These are phyloP conservation scores for Eulemur mongoz DNA, from an alignment of 2,797 vertebrate species.

Conservation along the genomic window DNA sequence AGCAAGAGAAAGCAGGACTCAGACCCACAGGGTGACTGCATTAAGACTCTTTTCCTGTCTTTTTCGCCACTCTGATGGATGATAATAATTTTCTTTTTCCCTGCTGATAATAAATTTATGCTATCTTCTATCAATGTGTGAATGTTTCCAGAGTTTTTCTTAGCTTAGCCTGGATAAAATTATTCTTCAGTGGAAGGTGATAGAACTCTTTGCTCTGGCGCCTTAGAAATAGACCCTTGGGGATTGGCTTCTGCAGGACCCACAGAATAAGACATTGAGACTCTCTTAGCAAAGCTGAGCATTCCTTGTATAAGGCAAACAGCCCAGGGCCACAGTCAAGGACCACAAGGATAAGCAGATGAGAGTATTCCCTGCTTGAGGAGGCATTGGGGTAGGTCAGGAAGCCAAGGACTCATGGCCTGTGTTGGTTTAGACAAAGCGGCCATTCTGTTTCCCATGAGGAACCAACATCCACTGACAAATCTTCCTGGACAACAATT, in stretches of 20 bases:
- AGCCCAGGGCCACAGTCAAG: background rate
- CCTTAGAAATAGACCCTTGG: background rate
- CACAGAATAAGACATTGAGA: background rate
- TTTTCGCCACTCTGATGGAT: slow-evolving; percentile 46
- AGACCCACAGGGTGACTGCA: background rate
- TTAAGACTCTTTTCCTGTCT: slow-evolving; percentile 15
- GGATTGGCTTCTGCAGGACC: background rate
- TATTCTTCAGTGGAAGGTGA: background rate
- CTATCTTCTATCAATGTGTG: slow-evolving; percentile 9
- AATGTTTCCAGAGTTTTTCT: slow-evolving; percentile 37
- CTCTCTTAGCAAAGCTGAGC: background rate
- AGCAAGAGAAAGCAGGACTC: background rate
- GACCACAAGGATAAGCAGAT: background rate
- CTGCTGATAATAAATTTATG: slow-evolving; percentile 64
- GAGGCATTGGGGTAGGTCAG: background rate
- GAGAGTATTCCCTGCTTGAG: background rate
- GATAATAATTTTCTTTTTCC: slow-evolving; percentile 65
- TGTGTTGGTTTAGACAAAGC: accelerated
- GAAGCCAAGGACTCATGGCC: background rate
- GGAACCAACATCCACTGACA: background rate
- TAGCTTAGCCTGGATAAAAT: slow-evolving; percentile 44
- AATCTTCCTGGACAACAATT: background rate
- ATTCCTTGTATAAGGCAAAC: background rate
- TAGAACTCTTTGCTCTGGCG: background rate
- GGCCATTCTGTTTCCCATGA: background rate